Percentiles rank a stretch among this genome's conserved stretches.
phyloP scores from a whole-genome alignment of 1,140 invertebrate genomes.

The Eubasilissa regina region DNA sequence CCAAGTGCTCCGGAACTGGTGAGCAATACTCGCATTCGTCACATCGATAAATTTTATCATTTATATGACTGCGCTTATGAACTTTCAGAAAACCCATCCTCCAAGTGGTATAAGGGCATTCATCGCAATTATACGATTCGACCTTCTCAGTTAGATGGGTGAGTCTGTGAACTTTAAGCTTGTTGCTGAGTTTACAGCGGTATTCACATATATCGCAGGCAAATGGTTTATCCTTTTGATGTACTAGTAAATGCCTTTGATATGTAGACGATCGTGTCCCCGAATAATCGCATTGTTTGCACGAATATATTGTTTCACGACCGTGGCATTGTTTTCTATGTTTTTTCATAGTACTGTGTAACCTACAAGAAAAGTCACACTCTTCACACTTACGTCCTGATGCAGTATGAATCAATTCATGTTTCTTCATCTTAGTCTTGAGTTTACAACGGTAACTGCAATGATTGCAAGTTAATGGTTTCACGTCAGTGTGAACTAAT shows the following conservation, averaged over 20 bases:
- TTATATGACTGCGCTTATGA: conserved; percentile 23
- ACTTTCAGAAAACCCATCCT: conserved; percentile 14
- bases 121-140: conserved; percentile 17
- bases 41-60: conserved; percentile 5
- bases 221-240: conserved; percentile 31
- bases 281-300: conserved; percentile 16
- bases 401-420: conserved; percentile 6
- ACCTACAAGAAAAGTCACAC: conserved; percentile 22
- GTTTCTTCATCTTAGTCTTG: conserved; percentile 32
- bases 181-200: conserved; percentile 36
- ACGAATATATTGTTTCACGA: conserved; percentile 17
- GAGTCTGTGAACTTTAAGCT: conserved; percentile 33
- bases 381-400: not conserved
- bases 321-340: conserved; percentile 7
- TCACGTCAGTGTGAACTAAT: conserved; percentile 14
- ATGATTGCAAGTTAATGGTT: conserved; percentile 14
- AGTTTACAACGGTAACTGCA: conserved; percentile 38
- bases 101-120: conserved; percentile 9
- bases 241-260: conserved; percentile 15
- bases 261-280: conserved; percentile 2
- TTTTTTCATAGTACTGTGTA: conserved; percentile 18
- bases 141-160: not conserved
- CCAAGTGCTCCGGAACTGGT: conserved; percentile 4
- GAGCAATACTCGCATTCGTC: conserved; percentile 26
- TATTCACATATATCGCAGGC: conserved; percentile 30